A percentile compares a stretch with the other conserved stretches of the same genome.
phyloP scores from a whole-genome alignment of 2,888 invertebrate species.

The Micropterix aruncella region DNA sequence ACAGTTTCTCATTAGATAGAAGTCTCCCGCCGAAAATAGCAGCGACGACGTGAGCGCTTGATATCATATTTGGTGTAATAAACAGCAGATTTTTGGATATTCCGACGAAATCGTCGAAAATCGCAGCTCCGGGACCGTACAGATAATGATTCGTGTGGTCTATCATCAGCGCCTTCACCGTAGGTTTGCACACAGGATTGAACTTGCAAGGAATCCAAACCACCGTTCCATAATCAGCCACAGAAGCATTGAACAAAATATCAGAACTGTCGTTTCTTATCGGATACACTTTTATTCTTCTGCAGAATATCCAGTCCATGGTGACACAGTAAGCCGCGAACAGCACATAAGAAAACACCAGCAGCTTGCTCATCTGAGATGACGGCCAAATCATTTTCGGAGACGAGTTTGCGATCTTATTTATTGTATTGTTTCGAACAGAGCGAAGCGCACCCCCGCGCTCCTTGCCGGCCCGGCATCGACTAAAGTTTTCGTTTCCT shows the following conservation, averaged over 20 bases:
- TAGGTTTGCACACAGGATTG: slow-evolving; percentile 66
- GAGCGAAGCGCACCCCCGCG: too few species aligned
- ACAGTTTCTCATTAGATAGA: slow-evolving; percentile 56
- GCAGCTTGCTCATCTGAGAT: slow-evolving; percentile 56
- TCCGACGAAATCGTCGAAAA: slow-evolving; percentile 50
- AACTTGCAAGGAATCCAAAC: slow-evolving; percentile 52
- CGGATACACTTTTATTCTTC: slow-evolving; percentile 55
- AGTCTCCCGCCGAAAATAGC: slow-evolving; percentile 63
- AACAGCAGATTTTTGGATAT: slow-evolving; percentile 43
- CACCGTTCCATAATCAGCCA: slow-evolving; percentile 20
- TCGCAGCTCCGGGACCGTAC: slow-evolving; percentile 63
- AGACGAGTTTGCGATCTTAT: too few species aligned
- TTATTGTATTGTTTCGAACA: too few species aligned
- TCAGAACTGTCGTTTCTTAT: slow-evolving; percentile 36
- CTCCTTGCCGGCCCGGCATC: too few species aligned
- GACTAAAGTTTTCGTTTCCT: too few species aligned
- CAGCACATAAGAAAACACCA: slow-evolving; percentile 40
- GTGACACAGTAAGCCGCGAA: slow-evolving; percentile 49
- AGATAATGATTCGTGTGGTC: slow-evolving; percentile 78
- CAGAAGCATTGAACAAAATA: slow-evolving; percentile 13
- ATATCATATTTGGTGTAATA: slow-evolving; percentile 75
- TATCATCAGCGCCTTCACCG: slow-evolving; percentile 68
- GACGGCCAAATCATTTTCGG: slow-evolving; percentile 67
- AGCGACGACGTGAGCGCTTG: slow-evolving; percentile 62
- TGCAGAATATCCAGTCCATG: slow-evolving; percentile 60